Conservation (phyloP, 2,797 vertebrate species). For the Acipenser transmontanus region DNA sequence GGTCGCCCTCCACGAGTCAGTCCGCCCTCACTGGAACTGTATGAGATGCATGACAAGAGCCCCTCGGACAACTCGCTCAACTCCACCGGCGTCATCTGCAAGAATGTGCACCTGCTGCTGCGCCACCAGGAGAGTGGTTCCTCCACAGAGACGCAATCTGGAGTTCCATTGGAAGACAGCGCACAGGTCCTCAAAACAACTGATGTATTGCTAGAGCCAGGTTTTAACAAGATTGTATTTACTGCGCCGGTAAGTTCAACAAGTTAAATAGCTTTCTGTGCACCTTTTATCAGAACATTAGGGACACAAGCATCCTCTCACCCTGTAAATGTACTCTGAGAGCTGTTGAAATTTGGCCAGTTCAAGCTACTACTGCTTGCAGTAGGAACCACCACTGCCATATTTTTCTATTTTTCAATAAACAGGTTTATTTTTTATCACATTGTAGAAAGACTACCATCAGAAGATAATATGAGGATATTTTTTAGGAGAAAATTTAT, state of each 20-base stretch:
- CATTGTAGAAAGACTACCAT: no score
- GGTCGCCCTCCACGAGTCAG: slow-evolving; percentile 36
- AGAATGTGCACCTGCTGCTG: slow-evolving; percentile 83
- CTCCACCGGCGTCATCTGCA: slow-evolving; percentile 82
- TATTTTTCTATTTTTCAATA: no score
- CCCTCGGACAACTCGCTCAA: slow-evolving; percentile 77
- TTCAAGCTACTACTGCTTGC: no score
- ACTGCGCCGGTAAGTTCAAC: slow-evolving; percentile 68
- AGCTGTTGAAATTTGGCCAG: no score
- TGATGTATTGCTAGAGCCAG: slow-evolving; percentile 71
- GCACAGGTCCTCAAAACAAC: slow-evolving; percentile 66
- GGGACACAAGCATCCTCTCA: no score
- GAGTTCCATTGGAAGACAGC: slow-evolving; percentile 69
- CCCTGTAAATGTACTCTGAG: no score
- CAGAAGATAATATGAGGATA: no score
- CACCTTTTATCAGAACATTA: no score
- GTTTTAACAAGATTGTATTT: slow-evolving; percentile 77
- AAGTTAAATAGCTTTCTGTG: no score
- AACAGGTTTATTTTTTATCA: no score
- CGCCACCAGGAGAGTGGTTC: slow-evolving; percentile 68
- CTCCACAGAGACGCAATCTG: slow-evolving; percentile 55
- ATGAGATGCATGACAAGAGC: slow-evolving; percentile 81
- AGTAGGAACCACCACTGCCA: no score
- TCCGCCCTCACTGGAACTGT: slow-evolving; percentile 63
- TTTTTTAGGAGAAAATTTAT: no score